Conservation (phyloP, 2,888 invertebrate genomes). For the Gastracanthus pulcherrimus region DNA sequence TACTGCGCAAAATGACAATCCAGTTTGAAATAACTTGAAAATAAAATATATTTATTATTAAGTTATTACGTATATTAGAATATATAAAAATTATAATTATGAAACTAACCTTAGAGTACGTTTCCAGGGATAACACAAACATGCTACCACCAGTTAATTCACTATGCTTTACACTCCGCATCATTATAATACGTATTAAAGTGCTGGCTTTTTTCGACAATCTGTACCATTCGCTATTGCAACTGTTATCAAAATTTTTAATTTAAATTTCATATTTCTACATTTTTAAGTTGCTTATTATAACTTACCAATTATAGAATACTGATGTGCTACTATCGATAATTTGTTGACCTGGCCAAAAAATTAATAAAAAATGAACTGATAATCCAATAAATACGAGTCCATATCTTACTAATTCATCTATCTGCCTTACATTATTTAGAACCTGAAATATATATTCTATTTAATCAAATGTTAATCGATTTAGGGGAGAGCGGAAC, state of each 20-base stretch:
- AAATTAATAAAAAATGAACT: background rate
- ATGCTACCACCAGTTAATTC: background rate
- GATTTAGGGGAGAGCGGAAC: too few species aligned
- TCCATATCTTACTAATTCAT: background rate
- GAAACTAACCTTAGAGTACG: background rate
- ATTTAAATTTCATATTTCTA: background rate
- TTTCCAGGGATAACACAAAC: background rate
- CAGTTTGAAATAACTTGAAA: background rate
- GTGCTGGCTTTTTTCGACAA: background rate
- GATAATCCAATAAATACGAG: background rate
- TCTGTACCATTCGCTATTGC: background rate
- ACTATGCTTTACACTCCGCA: background rate
- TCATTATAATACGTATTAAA: background rate
- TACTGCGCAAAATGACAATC: background rate
- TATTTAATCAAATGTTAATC: too few species aligned
- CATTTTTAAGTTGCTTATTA: background rate
- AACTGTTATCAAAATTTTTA: background rate
- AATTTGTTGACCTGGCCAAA: background rate
- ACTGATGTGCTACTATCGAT: background rate
- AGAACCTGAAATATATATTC: background rate
- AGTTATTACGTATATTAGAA: background rate
- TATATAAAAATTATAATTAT: background rate
- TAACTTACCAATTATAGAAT: background rate
- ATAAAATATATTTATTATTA: background rate
- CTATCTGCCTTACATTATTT: background rate